Evolutionary conservation across 2,888 invertebrate genomes (phyloP).

Genomic region (Anarsia innoxiella): DNA sequence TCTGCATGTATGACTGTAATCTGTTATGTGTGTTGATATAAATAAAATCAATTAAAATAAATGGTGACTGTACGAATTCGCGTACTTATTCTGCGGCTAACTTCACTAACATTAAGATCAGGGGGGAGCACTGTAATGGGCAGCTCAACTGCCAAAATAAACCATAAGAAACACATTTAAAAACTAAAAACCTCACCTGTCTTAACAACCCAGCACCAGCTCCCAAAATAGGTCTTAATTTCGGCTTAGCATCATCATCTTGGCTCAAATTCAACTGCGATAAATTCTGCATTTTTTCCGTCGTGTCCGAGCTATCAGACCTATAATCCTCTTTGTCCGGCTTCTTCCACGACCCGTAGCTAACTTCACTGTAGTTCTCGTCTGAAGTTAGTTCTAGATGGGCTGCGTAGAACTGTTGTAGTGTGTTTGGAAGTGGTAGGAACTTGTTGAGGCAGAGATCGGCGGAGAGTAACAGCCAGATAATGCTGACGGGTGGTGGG

Average conservation of each 20-base stretch:
- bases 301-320: slow-evolving; percentile 26
- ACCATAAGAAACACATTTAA: too few relatives aligned
- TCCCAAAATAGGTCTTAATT: slow-evolving; percentile 58
- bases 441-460: slow-evolving; percentile 66
- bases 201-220: slow-evolving; percentile 51
- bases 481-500: slow-evolving; percentile 53
- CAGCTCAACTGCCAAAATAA: too few relatives aligned
- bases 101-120: too few relatives aligned
- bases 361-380: slow-evolving; percentile 56
- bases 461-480: slow-evolving; percentile 59
- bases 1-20: too few relatives aligned
- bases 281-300: slow-evolving; percentile 47
- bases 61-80: too few relatives aligned
- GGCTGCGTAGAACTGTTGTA: slow-evolving; percentile 65
- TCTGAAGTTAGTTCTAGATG: slow-evolving; percentile 55
- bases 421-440: slow-evolving; percentile 54
- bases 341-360: slow-evolving; percentile 65
- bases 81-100: too few relatives aligned
- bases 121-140: too few relatives aligned
- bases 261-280: slow-evolving; percentile 49
- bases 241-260: slow-evolving; percentile 56
- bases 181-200: too few relatives aligned
- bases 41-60: too few relatives aligned
- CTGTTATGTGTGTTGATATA: too few relatives aligned
- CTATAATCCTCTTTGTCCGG: slow-evolving; percentile 41